Evolutionary conservation across 64 coral and sea anemone species (phyloP).

Genomic region (Orbicella faveolata): DNA sequence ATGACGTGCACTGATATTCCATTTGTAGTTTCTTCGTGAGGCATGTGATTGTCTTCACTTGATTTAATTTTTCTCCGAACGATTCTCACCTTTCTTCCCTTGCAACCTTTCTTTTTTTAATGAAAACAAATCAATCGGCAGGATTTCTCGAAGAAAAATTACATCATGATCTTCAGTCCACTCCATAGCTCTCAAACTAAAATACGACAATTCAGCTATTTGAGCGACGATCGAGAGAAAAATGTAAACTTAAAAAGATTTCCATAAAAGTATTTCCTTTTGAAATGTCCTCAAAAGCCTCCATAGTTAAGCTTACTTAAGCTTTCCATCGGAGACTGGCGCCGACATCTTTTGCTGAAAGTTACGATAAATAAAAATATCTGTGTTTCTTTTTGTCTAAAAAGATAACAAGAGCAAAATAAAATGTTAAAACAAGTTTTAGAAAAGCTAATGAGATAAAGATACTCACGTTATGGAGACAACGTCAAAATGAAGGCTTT

Average conservation of each 20-base stretch:
- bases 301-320: not conserved
- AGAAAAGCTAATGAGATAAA: not conserved
- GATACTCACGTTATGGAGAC: not conserved
- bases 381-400: not conserved
- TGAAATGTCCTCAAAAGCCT: not conserved
- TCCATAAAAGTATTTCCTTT: not conserved
- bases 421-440: not conserved
- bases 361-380: not conserved
- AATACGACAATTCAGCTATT: slow-evolving; percentile 13
- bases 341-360: not conserved
- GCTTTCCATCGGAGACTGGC: not conserved
- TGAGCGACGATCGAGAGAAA: not conserved
- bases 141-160: slow-evolving; percentile 23
- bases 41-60: slow-evolving; percentile 15
- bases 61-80: slow-evolving; percentile 39
- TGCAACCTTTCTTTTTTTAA: slow-evolving; percentile 39
- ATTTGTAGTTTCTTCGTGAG: slow-evolving; percentile 31
- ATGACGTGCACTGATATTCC: slow-evolving; percentile 41
- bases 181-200: slow-evolving; percentile 46
- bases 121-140: slow-evolving; percentile 26
- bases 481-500: too few relatives aligned
- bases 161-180: slow-evolving; percentile 43
- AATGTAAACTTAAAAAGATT: not conserved
- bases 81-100: slow-evolving; percentile 30
- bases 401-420: too few relatives aligned